These are phyloP conservation scores for Gorsachius goisagi DNA, from an alignment of 2,113 vertebrate species.

Conservation along the genomic window DNA sequence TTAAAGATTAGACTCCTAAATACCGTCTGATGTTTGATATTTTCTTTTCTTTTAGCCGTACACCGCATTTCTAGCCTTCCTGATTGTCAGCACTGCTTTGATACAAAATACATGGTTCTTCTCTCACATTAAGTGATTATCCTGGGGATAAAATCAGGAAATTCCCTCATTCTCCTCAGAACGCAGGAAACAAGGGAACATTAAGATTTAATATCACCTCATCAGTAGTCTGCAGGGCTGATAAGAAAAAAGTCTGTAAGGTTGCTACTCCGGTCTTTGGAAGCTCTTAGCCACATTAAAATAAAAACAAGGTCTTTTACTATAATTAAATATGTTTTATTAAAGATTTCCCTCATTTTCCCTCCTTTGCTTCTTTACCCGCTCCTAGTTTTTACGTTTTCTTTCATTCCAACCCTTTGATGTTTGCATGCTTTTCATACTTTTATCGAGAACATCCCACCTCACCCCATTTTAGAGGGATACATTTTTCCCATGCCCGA, in stretches of 20 bases:
- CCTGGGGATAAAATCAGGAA: conserved; percentile 42
- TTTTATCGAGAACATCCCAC: background rate
- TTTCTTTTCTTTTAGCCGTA: background rate
- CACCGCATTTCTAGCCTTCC: background rate
- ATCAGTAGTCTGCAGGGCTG: conserved; percentile 35
- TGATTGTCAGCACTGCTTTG: conserved; percentile 25
- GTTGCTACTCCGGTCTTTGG: background rate
- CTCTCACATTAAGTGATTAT: conserved; percentile 53
- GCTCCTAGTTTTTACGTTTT: background rate
- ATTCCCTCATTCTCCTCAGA: conserved; percentile 60
- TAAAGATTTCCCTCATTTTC: conserved; percentile 56
- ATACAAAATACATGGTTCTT: conserved; percentile 20
- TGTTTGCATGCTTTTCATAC: background rate
- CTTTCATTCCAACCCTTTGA: conserved; percentile 40
- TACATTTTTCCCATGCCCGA: background rate
- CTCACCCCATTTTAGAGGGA: background rate
- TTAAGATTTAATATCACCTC: conserved; percentile 66
- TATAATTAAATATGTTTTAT: conserved; percentile 55
- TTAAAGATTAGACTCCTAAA: background rate
- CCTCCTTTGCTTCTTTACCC: background rate
- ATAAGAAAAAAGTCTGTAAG: conserved; percentile 8
- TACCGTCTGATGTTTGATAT: background rate
- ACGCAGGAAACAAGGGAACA: conserved; percentile 56
- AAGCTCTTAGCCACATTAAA: conserved; percentile 20
- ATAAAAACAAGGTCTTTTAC: background rate